Percentiles rank a stretch among this genome's conserved stretches.
Evolutionary conservation across 2,113 vertebrate genomes (phyloP).

Genomic region (Cinclus cinclus): DNA sequence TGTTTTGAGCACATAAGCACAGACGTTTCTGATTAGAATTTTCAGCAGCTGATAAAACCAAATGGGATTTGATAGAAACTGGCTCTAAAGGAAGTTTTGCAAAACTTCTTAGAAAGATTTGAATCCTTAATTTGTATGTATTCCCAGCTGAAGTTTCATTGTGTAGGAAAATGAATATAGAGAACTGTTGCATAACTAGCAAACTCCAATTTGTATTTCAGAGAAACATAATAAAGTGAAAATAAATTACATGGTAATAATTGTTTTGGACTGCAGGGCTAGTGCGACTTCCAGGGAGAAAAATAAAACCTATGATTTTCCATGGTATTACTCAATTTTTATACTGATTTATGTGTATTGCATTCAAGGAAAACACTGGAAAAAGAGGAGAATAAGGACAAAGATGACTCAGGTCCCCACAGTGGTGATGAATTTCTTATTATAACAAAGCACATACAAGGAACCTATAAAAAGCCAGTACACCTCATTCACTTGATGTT

Average conservation of each 20-base stretch:
- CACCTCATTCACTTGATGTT: conserved; percentile 19
- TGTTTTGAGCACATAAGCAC: conserved; percentile 19
- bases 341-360: not conserved
- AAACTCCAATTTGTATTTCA: conserved; percentile 7
- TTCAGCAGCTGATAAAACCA: conserved; percentile 47
- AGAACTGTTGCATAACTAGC: not conserved
- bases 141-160: conserved; percentile 40
- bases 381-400: conserved; percentile 23
- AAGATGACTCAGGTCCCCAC: conserved; percentile 27
- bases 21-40: conserved; percentile 11
- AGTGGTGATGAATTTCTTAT: not conserved
- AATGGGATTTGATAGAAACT: conserved; percentile 34
- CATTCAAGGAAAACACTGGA: conserved; percentile 15
- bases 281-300: conserved; percentile 26
- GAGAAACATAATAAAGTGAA: conserved; percentile 36
- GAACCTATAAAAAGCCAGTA: not conserved
- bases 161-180: conserved; percentile 30
- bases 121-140: conserved; percentile 32
- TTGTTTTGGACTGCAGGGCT: conserved; percentile 25
- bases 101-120: conserved; percentile 42
- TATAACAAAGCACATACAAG: not conserved
- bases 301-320: conserved; percentile 46
- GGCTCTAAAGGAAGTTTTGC: conserved; percentile 23
- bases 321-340: not conserved
- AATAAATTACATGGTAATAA: conserved; percentile 41